phyloP scores from a whole-genome alignment of 2,888 invertebrate genomes.

The Archips xylosteana region DNA sequence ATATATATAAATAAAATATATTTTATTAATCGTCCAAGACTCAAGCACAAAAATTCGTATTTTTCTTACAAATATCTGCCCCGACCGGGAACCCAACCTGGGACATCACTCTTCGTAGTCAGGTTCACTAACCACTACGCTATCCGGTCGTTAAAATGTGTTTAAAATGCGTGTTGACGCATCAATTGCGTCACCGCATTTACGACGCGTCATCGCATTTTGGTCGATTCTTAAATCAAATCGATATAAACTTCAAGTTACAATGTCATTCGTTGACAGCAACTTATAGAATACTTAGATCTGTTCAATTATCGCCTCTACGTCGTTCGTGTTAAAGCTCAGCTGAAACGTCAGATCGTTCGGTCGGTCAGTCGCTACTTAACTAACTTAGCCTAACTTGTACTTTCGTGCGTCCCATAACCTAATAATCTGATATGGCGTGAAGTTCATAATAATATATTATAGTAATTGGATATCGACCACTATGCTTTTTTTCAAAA shows the following conservation, averaged over 20 bases:
- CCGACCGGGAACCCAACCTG: too few species aligned
- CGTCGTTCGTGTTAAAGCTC: constrained; percentile 33
- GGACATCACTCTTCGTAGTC: too few species aligned
- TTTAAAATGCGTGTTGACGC: too few species aligned
- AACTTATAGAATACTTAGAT: constrained; percentile 48
- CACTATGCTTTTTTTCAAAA: not conserved
- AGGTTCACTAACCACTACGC: too few species aligned
- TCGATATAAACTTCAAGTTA: not conserved
- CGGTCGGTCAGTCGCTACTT: constrained; percentile 42
- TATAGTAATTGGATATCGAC: not conserved
- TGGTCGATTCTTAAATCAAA: not conserved
- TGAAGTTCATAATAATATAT: not conserved
- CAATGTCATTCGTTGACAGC: constrained; percentile 48
- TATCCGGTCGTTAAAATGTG: too few species aligned
- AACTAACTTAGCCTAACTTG: constrained; percentile 74
- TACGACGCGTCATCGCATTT: too few species aligned
- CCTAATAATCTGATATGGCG: constrained; percentile 44
- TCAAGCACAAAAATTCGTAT: too few species aligned
- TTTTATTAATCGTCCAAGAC: too few species aligned
- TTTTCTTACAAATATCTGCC: too few species aligned
- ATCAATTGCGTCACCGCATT: too few species aligned
- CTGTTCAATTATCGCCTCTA: constrained; percentile 27
- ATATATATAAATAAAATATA: too few species aligned
- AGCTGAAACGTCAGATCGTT: constrained; percentile 25
- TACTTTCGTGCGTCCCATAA: constrained; percentile 70